Evolutionary conservation across 2,797 vertebrate species (phyloP).

Genomic region (Megaceryle alcyon): DNA sequence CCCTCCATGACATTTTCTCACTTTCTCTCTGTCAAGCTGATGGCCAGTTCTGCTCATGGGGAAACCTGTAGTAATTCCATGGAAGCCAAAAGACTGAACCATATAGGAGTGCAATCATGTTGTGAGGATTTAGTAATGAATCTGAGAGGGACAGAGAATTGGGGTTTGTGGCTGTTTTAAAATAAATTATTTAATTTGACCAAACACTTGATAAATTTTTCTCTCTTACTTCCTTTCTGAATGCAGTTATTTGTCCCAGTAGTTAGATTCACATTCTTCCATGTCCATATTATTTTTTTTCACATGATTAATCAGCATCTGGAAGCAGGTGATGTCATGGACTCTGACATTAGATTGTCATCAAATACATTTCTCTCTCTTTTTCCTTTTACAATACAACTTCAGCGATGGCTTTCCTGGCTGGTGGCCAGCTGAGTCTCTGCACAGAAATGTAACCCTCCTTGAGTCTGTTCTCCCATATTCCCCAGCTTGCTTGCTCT

Average conservation of each 20-base stretch:
- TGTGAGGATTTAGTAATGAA: not conserved
- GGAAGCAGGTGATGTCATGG: not conserved
- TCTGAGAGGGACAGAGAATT: not conserved
- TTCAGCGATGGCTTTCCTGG: not conserved
- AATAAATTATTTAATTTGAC: not conserved
- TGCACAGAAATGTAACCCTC: not conserved
- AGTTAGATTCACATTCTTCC: not conserved
- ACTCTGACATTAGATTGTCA: not conserved
- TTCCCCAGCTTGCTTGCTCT: not conserved
- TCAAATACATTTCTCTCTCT: not conserved
- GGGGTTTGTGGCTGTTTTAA: not conserved
- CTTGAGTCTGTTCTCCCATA: not conserved
- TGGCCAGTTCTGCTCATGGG: not conserved
- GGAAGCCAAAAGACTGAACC: not conserved
- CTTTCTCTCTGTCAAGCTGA: not conserved
- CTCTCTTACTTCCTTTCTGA: not conserved
- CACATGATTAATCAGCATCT: slow-evolving; percentile 10
- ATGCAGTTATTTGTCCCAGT: not conserved
- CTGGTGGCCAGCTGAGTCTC: not conserved
- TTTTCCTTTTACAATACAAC: not conserved
- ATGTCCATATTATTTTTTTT: not conserved
- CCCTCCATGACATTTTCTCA: not conserved
- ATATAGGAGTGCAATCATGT: not conserved
- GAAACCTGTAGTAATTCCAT: not conserved
- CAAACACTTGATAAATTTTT: not conserved